Evolutionary conservation across 1,140 invertebrate genomes (phyloP).

Genomic region (Zaprionus kolodkinae): DNA sequence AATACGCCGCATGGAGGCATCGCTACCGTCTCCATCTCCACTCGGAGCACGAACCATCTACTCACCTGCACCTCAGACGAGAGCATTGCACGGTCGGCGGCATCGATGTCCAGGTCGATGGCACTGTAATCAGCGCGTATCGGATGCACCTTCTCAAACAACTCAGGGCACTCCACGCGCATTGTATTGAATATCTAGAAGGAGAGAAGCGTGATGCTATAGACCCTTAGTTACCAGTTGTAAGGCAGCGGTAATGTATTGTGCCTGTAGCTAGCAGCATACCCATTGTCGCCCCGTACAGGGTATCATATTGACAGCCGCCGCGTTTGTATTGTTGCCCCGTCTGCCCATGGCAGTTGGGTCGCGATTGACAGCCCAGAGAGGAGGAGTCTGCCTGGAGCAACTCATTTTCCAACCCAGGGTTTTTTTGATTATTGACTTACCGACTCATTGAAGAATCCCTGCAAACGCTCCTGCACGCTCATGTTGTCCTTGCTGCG

Average conservation of each 20-base stretch:
- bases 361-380: constrained; percentile 24
- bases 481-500: constrained; percentile 91
- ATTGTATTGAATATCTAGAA: constrained; percentile 89
- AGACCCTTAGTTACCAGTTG: not conserved
- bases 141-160: constrained; percentile 90
- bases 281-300: not conserved
- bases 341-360: constrained; percentile 7
- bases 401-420: constrained; percentile 32
- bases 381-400: not conserved
- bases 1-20: not conserved
- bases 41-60: too few relatives aligned
- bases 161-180: constrained; percentile 86
- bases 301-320: constrained; percentile 18
- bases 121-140: constrained; percentile 93
- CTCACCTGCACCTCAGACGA: constrained; percentile 83
- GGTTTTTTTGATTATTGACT: constrained; percentile 61
- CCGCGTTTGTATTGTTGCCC: constrained; percentile 14
- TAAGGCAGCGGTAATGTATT: not conserved
- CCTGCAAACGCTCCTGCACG: constrained; percentile 87
- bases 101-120: constrained; percentile 90
- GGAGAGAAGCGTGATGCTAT: not conserved
- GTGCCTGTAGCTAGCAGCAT: too few relatives aligned
- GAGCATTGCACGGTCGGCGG: constrained; percentile 75
- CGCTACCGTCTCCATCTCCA: not conserved
- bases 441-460: constrained; percentile 87